Conservation (phyloP, 2,888 invertebrate genomes). For the Cheilosia soror region DNA sequence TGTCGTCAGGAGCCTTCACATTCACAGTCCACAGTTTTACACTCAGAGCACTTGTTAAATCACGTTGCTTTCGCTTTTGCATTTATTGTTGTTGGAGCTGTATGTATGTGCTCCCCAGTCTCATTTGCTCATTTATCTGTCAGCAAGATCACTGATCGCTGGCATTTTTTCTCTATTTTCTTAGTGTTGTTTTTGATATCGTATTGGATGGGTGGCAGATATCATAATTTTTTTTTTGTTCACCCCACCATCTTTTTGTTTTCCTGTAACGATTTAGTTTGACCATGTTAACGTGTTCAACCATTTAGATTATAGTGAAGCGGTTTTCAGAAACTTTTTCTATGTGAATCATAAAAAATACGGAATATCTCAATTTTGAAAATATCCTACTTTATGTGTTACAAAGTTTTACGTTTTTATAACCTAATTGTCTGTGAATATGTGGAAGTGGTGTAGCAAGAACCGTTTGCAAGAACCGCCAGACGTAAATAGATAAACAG, state of each 20-base stretch:
- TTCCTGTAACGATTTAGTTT: constrained; percentile 45
- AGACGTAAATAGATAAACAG: constrained; percentile 67
- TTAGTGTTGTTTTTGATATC: constrained; percentile 65
- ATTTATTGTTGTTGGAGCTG: constrained; percentile 17
- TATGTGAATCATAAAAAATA: constrained; percentile 1
- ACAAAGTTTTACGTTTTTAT: constrained; percentile 44
- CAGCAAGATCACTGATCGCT: constrained; percentile 66
- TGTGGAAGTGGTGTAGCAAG: constrained; percentile 55
- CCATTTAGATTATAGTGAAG: constrained; percentile 13
- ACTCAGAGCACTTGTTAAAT: constrained; percentile 49
- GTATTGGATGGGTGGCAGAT: constrained; percentile 46
- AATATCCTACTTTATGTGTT: constrained; percentile 16
- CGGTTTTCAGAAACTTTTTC: constrained; percentile 17
- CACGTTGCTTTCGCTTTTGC: constrained; percentile 62
- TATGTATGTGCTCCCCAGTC: constrained; percentile 41
- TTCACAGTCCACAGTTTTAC: not conserved
- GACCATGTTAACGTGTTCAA: constrained; percentile 36
- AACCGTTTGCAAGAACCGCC: constrained; percentile 47
- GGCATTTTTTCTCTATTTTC: constrained; percentile 36
- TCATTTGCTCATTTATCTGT: constrained; percentile 51
- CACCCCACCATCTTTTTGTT: constrained; percentile 10
- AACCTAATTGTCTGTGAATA: constrained; percentile 63
- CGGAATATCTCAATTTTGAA: constrained; percentile 4
- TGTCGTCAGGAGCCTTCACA: not conserved
- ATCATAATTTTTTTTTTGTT: constrained; percentile 9